Conservation (phyloP, 2,888 invertebrate genomes). For the Euzophera pinguis region DNA sequence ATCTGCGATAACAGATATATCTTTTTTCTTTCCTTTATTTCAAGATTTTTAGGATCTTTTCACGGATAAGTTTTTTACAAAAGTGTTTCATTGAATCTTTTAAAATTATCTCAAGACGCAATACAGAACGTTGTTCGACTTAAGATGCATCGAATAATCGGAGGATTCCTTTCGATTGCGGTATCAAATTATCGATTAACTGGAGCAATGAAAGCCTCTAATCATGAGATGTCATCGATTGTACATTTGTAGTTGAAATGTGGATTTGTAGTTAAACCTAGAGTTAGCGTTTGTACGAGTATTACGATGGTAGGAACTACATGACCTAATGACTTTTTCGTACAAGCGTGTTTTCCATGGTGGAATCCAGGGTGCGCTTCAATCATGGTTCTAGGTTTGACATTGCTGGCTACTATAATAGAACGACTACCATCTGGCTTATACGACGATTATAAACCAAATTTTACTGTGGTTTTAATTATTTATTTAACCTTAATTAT, state of each 20-base stretch:
- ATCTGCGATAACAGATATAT: too few species aligned
- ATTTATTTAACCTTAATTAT: too few species aligned
- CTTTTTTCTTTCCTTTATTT: too few species aligned
- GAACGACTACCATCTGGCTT: too few species aligned
- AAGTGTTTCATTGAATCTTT: background rate
- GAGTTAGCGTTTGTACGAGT: background rate
- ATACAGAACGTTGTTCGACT: slow-evolving; percentile 6
- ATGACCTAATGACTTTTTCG: background rate
- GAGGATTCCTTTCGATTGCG: slow-evolving; percentile 30
- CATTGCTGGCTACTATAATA: too few species aligned
- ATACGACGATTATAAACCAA: too few species aligned
- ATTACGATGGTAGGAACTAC: background rate
- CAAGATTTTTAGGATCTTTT: too few species aligned
- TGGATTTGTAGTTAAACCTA: slow-evolving; percentile 1
- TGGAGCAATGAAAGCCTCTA: slow-evolving; percentile 14
- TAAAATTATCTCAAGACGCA: slow-evolving; percentile 9
- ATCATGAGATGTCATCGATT: slow-evolving; percentile 10
- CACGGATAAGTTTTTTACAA: too few species aligned
- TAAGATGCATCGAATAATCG: slow-evolving; percentile 21
- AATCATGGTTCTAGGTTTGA: too few species aligned
- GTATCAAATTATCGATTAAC: slow-evolving; percentile 24
- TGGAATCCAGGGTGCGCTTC: too few species aligned
- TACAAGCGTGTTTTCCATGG: too few species aligned
- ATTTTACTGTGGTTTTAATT: too few species aligned
- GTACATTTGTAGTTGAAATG: slow-evolving; percentile 5